A percentile compares a stretch with the other conserved stretches of the same genome.
phyloP scores from a whole-genome alignment of 2,888 invertebrate species.

The Hirtodrosophila histrioides region DNA sequence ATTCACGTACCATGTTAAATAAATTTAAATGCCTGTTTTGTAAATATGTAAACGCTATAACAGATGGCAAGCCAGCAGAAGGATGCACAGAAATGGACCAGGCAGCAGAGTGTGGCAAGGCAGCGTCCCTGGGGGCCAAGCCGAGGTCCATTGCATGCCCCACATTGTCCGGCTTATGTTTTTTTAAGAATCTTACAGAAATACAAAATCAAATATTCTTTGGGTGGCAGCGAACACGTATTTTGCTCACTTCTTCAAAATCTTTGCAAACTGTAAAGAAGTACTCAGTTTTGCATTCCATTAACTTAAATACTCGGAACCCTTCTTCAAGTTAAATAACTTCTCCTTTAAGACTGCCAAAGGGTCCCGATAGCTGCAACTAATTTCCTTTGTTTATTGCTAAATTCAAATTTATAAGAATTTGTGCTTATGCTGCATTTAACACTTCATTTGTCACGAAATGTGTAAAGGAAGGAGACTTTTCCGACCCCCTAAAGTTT shows the following conservation, averaged over 20 bases:
- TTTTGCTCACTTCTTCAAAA: neutral
- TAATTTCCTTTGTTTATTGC: no score
- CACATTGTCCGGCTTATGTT: slow-evolving; percentile 33
- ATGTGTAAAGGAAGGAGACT: no score
- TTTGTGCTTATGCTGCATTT: no score
- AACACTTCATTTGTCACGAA: no score
- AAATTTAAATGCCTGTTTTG: slow-evolving; percentile 80
- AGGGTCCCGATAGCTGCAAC: no score
- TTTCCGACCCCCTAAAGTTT: no score
- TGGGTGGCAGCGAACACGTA: neutral
- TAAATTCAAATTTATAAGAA: no score
- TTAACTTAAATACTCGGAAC: neutral
- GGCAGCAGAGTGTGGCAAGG: neutral
- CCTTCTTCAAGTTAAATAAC: neutral
- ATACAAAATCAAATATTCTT: neutral
- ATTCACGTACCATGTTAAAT: slow-evolving; percentile 78
- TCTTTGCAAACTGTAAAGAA: neutral
- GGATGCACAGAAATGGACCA: slow-evolving; percentile 2
- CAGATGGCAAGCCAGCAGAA: slow-evolving; percentile 54
- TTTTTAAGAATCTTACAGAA: slow-evolving; percentile 4
- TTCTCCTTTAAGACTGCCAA: neutral
- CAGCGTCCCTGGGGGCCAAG: slow-evolving; percentile 26
- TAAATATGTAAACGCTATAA: slow-evolving; percentile 76
- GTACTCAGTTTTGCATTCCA: slow-evolving; percentile 1
- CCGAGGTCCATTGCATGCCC: slow-evolving; percentile 13